phyloP scores from a whole-genome alignment of 2,797 vertebrate genomes.

The Avahi laniger region DNA sequence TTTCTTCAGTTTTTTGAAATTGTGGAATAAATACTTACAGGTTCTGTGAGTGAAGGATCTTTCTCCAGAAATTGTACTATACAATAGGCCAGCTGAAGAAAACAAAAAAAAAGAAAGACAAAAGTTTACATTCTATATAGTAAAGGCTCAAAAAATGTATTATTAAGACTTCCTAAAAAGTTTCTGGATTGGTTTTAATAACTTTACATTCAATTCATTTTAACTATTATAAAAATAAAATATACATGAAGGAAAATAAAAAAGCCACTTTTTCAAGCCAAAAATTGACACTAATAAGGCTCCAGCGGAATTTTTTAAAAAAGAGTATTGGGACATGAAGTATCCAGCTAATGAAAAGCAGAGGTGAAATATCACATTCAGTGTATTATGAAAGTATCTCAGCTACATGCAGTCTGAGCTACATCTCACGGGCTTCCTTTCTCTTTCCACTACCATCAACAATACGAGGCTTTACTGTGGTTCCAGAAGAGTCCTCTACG shows the following conservation, averaged over 20 bases:
- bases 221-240: conserved; percentile 14
- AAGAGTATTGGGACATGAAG: background rate
- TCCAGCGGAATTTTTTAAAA: background rate
- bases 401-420: background rate
- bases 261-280: background rate
- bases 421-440: background rate
- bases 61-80: conserved; percentile 99
- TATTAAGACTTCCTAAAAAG: conserved; percentile 13
- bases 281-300: background rate
- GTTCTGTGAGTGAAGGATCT: conserved; percentile 98
- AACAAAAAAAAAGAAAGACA: conserved; percentile 51
- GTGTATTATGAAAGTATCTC: conserved; percentile 2
- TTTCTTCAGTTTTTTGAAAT: background rate
- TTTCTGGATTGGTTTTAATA: conserved; percentile 30
- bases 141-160: conserved; percentile 8
- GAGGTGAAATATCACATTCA: background rate
- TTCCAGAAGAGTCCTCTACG: background rate
- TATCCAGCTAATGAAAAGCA: background rate
- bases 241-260: background rate
- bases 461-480: background rate
- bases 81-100: conserved; percentile 96
- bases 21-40: conserved; percentile 87
- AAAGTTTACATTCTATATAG: conserved; percentile 62
- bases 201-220: conserved; percentile 11
- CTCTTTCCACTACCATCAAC: background rate